phyloP scores from a whole-genome alignment of 2,888 invertebrate species.

The Sarcophaga carnaria region DNA sequence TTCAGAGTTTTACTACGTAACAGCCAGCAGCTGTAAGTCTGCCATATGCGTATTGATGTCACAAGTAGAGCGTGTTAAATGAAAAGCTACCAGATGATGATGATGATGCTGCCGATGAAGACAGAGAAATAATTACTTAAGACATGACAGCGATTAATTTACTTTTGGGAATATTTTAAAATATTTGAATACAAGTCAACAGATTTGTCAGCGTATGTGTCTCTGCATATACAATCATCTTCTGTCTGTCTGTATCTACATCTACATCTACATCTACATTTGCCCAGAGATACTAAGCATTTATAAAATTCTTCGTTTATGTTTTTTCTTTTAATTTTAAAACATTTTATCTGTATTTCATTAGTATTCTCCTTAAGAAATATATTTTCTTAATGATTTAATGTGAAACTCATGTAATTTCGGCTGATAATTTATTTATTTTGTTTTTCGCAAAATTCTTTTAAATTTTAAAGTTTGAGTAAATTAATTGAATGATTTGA shows the following conservation, averaged over 20 bases:
- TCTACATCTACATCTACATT: background rate
- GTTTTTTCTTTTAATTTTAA: background rate
- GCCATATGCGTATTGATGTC: background rate
- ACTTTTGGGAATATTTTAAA: background rate
- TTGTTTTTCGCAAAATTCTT: background rate
- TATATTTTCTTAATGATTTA: slow-evolving; percentile 21
- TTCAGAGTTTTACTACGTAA: background rate
- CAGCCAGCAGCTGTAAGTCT: background rate
- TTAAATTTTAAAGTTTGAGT: background rate
- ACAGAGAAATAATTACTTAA: background rate
- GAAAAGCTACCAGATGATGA: background rate
- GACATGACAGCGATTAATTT: background rate
- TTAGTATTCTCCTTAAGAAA: background rate
- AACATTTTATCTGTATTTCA: slow-evolving; percentile 1
- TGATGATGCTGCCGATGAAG: background rate
- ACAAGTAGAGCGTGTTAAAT: background rate
- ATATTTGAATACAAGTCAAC: background rate
- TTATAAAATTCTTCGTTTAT: background rate
- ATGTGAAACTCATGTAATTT: slow-evolving; percentile 36
- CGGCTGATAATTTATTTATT: background rate
- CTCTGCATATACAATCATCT: too few species aligned
- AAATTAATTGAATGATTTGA: too few species aligned
- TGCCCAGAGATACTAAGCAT: background rate
- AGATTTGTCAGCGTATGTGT: background rate
- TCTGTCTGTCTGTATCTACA: too few species aligned